Base-by-base conservation (phyloP, 2,113 vertebrate species). In the Sporophila hypoxantha region DNA sequence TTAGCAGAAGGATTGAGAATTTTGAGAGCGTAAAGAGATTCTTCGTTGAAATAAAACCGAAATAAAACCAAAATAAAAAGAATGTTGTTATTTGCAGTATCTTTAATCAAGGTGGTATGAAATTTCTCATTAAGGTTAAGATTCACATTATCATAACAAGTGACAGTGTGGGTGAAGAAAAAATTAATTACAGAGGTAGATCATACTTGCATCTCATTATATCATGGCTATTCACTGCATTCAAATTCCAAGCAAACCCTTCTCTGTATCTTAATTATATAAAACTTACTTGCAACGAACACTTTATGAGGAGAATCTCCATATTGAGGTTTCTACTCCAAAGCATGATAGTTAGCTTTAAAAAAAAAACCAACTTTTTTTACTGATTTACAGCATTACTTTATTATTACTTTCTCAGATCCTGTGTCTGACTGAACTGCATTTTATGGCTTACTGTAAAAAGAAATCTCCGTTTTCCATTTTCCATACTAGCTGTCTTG, bases 381-480 rank as follows among this genome's bases (percentile, higher is more conserved):
- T 85, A 21, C 36, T 94, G 76, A 77, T 93, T 82, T 91, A 59
- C 75, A 70, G 32, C 65, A 50, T 87, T 19, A 17, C 55, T 95
- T 87, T 66, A 87, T 37, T 73, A 88, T 41, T 90, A 74, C 52
- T 81, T 87, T 78, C 89, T 68, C 57, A 88, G 55, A 84, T 46
- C 25, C 21, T 66, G 17, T 78, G 47, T 91, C 29, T 84, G 69
- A 55, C 56, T 81, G 52, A 68, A 86, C 32, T 53, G 26, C 56
- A 94, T 94, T 95, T 88, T 84, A 88, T 91, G 81, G 83, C 83
- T 93, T 91, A 84, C 80, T 90, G 84, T 94, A 91, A 94, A 93
- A 91, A 76, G 66, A 76, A 91, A 94, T 87, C 61, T 81, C 66
- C 10, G 0, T 76, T 87, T 95, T 95, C 87, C 52, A 85, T 93